Evolutionary conservation across 2,888 invertebrate genomes (phyloP), one percentile per base, ranked within the genome.

Genomic region (Chalcis sispes): DNA sequence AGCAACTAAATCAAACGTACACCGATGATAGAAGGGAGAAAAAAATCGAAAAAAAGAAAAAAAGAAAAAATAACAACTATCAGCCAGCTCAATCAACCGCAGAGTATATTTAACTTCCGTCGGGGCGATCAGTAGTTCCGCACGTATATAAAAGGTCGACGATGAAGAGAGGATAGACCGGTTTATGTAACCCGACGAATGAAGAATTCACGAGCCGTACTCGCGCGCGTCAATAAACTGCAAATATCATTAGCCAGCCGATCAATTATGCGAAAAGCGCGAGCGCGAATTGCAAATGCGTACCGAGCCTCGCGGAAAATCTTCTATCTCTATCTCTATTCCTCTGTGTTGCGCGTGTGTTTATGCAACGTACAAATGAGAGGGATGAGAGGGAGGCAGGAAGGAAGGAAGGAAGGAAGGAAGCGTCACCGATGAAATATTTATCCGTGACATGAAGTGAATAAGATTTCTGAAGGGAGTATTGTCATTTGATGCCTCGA

Each of bases 241-340:
- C 70, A 75, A 75, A 75, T 75, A 70, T 70, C 70, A 75, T 75
- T 70, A 69, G 70, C 64, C 36, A 4, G n/a, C 10, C 36, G 36
- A 36, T 36, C 10, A 10, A 36, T 36, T 36, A 36, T 36, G 36
- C 36, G 10, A 36, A 36, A 36, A 42, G 13, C 15, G 4, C 42
- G 15, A 7, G 15, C 15, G 15, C 8, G 15, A 4, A 7, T 10
- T 10, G 10, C 36, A 36, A n/a, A n/a, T n/a, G n/a, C n/a, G n/a
- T n/a, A n/a, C n/a, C n/a, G n/a, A n/a, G n/a, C n/a, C n/a, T n/a
- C n/a, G n/a, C n/a, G n/a, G n/a, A n/a, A n/a, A n/a, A n/a, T n/a
- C n/a, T n/a, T n/a, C n/a, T n/a, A n/a, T n/a, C n/a, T n/a, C n/a
- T n/a, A n/a, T n/a, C n/a, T n/a, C n/a, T n/a, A n/a, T n/a, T n/a